Conservation (phyloP, 1,140 invertebrate species). For the Trypoxylus dichotomus region DNA sequence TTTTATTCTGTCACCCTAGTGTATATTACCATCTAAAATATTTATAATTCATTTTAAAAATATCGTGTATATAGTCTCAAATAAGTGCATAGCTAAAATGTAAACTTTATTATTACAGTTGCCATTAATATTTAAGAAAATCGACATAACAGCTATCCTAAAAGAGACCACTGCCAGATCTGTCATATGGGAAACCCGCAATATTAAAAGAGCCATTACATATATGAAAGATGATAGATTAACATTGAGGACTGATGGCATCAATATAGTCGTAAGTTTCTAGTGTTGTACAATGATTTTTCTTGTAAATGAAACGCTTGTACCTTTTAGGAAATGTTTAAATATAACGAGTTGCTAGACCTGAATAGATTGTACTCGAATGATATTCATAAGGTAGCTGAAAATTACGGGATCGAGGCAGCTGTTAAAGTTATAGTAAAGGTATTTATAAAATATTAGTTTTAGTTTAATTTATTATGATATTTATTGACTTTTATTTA, state of each 20-base stretch:
- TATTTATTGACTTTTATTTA: no score
- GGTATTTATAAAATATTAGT: no score
- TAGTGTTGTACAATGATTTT: not conserved
- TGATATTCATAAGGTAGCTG: slow-evolving; percentile 88
- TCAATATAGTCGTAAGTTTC: slow-evolving; percentile 77
- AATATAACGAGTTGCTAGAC: slow-evolving; percentile 80
- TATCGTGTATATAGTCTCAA: no score
- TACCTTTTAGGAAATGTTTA: slow-evolving; percentile 75
- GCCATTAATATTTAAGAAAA: slow-evolving; percentile 64
- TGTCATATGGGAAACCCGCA: slow-evolving; percentile 77
- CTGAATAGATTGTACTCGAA: slow-evolving; percentile 89
- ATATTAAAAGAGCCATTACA: slow-evolving; percentile 82
- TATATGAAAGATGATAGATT: slow-evolving; percentile 62
- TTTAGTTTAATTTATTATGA: no score
- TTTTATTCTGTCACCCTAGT: no score
- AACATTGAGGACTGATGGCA: slow-evolving; percentile 89
- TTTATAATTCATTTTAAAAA: no score
- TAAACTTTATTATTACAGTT: slow-evolving; percentile 57
- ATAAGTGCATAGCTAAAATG: slow-evolving; percentile 51
- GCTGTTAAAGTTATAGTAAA: slow-evolving; percentile 82
- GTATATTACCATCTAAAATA: no score
- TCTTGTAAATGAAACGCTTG: not conserved
- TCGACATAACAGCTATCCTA: slow-evolving; percentile 80
- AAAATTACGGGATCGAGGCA: slow-evolving; percentile 95
- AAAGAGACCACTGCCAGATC: slow-evolving; percentile 71